Base-by-base conservation (phyloP, 2,888 invertebrate genomes). In the Chirona hameri region DNA sequence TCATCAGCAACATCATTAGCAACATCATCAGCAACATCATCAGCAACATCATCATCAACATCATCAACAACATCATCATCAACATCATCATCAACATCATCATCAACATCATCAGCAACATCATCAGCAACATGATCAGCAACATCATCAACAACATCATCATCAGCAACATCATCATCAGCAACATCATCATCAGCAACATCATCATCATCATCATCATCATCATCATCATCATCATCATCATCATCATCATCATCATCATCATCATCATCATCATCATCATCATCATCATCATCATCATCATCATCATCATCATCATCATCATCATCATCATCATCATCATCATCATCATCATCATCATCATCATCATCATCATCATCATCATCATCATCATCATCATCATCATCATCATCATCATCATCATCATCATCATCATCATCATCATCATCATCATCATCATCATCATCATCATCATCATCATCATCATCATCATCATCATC, bases 221-320 rank as follows among this genome's bases (percentile, higher is more conserved):
- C n/a, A n/a, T n/a, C n/a, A n/a, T n/a, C n/a, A n/a, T 65, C 65
- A 65, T 65, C 65, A 65, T 65, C 65, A 65, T 65, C 65, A 65
- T 65, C 21, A 65, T 65, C 65, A n/a, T 65, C 65, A 65, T 65
- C 21, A n/a, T 65, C 65, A n/a, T 65, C 65, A n/a, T 65, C 65
- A n/a, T 65, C 65, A 65, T 65, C 21, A 65, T 65, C 65, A n/a
- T 65, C 65, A 65, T 65, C 21, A n/a, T 65, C 65, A n/a, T 65
- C 65, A 65, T 65, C 65, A 65, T 65, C 65, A 65, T 65, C 65
- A 65, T 65, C 65, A 65, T 65, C 65, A 65, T 65, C 65, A 21
- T 65, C 65, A n/a, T 65, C 21, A 65, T 65, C n/a, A 65, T 65
- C 65, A 65, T n/a, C 65, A 65, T 21, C 18, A 65, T 65, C 65